phyloP scores from a whole-genome alignment of 1,140 invertebrate species.

The Pectinophora gossypiella region DNA sequence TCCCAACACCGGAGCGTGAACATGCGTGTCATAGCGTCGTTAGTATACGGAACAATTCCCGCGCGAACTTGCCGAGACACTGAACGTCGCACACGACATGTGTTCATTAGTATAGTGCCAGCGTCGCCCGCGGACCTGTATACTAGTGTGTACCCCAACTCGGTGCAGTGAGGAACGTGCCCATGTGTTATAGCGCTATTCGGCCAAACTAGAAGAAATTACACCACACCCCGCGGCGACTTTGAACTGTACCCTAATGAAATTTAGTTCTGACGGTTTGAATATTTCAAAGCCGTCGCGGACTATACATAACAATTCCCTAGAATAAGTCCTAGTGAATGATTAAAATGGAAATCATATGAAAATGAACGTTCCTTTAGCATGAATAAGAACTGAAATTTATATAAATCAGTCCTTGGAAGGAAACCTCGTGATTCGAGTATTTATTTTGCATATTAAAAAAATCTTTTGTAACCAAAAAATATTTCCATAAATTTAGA shows the following conservation, averaged over 20 bases:
- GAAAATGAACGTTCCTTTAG: slow-evolving; percentile 51
- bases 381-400: slow-evolving; percentile 36
- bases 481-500: slow-evolving; percentile 45
- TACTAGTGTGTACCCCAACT: background rate
- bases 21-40: background rate
- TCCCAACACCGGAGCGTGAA: background rate
- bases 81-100: slow-evolving; percentile 24
- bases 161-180: background rate
- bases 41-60: background rate
- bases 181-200: background rate
- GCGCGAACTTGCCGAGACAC: too few species aligned
- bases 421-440: slow-evolving; percentile 21
- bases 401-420: slow-evolving; percentile 5
- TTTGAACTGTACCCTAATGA: too few species aligned
- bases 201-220: background rate
- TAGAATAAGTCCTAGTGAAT: background rate
- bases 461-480: slow-evolving; percentile 46
- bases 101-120: slow-evolving; percentile 25
- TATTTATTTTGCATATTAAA: slow-evolving; percentile 41
- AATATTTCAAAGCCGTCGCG: too few species aligned
- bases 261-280: too few species aligned
- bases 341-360: slow-evolving; percentile 19
- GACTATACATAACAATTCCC: background rate
- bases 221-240: background rate
- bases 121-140: background rate